Conservation (phyloP, 1,140 invertebrate species). For the Archivesica marissinica region DNA sequence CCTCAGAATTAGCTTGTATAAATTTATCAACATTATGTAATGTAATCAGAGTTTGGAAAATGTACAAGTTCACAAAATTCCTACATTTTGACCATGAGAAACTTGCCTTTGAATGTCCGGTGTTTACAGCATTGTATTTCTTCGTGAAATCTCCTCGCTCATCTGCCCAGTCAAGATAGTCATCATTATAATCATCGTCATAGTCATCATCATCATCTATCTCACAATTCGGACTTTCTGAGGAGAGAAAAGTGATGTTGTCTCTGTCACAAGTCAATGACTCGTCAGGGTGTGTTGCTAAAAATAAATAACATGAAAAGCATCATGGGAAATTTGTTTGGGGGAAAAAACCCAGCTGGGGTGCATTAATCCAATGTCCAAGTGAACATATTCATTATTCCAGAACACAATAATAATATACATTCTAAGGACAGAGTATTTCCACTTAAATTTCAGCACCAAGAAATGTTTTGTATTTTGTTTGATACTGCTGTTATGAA, state of each 20-base stretch:
- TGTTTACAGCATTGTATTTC: conserved; percentile 74
- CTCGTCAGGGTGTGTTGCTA: too few relatives aligned
- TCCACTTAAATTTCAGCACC: too few relatives aligned
- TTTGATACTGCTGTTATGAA: too few relatives aligned
- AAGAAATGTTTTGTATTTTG: too few relatives aligned
- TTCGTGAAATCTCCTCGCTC: conserved; percentile 82
- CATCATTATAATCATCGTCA: conserved; percentile 77
- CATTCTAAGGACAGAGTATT: too few relatives aligned
- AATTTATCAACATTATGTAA: not conserved
- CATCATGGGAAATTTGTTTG: not conserved
- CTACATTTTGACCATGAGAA: not conserved
- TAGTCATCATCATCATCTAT: conserved; percentile 63
- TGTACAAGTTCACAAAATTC: not conserved
- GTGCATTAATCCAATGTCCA: not conserved
- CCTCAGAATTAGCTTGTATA: not conserved
- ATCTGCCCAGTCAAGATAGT: conserved; percentile 77
- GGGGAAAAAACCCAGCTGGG: not conserved
- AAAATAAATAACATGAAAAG: not conserved
- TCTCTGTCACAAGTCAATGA: not conserved
- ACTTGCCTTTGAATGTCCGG: not conserved
- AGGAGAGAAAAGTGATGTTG: not conserved
- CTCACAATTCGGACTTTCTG: not conserved
- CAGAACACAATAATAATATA: too few relatives aligned
- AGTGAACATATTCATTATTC: not conserved
- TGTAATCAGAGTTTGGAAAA: not conserved